Conservation (phyloP, 2,113 vertebrate species). For the Pseudorectes ferrugineus region DNA sequence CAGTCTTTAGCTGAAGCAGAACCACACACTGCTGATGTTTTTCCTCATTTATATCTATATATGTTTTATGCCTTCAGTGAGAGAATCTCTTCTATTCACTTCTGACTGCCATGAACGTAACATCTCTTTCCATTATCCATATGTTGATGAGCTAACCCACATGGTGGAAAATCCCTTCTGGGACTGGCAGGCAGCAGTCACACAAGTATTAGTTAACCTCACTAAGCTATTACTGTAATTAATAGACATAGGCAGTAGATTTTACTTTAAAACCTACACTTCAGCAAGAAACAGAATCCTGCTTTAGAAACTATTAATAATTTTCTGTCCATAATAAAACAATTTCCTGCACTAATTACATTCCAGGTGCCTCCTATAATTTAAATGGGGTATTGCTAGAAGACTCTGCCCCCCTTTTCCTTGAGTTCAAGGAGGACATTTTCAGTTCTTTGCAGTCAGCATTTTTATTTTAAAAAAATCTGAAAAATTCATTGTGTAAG, state of each 20-base stretch:
- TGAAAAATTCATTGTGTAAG: not conserved
- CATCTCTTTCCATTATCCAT: not conserved
- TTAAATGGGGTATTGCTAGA: not conserved
- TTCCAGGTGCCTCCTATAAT: not conserved
- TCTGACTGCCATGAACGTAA: not conserved
- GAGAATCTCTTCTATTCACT: not conserved
- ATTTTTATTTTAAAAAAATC: not conserved
- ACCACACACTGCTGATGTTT: not conserved
- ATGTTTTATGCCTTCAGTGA: not conserved
- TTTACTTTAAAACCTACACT: not conserved
- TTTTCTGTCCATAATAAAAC: not conserved
- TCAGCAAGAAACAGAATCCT: not conserved
- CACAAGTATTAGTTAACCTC: not conserved
- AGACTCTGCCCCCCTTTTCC: not conserved
- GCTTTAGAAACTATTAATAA: not conserved
- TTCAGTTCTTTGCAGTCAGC: not conserved
- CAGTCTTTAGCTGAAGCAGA: not conserved
- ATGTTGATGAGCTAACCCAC: not conserved
- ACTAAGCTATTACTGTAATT: not conserved
- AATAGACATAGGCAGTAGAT: not conserved
- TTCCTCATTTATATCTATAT: not conserved
- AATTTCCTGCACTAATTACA: not conserved
- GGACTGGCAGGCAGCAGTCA: not conserved
- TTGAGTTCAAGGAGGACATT: not conserved
- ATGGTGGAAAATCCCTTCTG: not conserved